Evolutionary conservation across 2,113 vertebrate genomes (phyloP), one percentile per base, ranked within the genome.

Genomic region (Mirza zaza): DNA sequence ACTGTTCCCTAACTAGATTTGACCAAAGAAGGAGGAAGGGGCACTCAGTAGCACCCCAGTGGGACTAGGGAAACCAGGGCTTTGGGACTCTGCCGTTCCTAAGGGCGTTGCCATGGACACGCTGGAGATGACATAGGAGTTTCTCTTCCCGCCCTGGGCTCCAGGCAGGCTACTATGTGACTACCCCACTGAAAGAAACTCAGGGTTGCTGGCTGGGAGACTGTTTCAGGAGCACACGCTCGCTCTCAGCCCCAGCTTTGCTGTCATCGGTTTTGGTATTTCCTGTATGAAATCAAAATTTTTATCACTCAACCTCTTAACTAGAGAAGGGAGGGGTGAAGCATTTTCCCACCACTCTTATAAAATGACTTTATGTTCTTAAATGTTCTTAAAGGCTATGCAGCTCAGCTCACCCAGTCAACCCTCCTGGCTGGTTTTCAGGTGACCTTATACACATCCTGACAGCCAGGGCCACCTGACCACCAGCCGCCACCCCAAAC

Each of bases 11-110:
- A 45, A 29, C 7, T 5, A 68, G 65, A 39, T 2, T 23, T 29
- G 23, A 42, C 83, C 20, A 11, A 50, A 68, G 59, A 25, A 34
- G 83, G 65, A 55, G 20, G 36, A 18, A 9, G 65, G 36, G 8
- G 5, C 0, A 2, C 10, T 8, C 6, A 10, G 34, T 17, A 3
- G 48, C 8, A 63, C 29, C 61, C 14, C 27, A 5, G 3, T 0
- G 70, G 11, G 52, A 1, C 65, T n/a, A 65, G 90, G 88, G 70
- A n/a, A 67, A 48, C 8, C 39, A 39, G 77, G n/a, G 3, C 55
- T 86, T 89, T 70, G 34, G 52, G 52, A 36, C 4, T 83, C 48
- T 57, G 13, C 55, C 36, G 57, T 88, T 96, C 10, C 50, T 77
- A 0, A 27, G 8, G 3, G n/a, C 84, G 48, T 48, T 83, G n/a